Evolutionary conservation across 2,888 invertebrate species (phyloP).

Genomic region (Nipponacmea schrenckii): DNA sequence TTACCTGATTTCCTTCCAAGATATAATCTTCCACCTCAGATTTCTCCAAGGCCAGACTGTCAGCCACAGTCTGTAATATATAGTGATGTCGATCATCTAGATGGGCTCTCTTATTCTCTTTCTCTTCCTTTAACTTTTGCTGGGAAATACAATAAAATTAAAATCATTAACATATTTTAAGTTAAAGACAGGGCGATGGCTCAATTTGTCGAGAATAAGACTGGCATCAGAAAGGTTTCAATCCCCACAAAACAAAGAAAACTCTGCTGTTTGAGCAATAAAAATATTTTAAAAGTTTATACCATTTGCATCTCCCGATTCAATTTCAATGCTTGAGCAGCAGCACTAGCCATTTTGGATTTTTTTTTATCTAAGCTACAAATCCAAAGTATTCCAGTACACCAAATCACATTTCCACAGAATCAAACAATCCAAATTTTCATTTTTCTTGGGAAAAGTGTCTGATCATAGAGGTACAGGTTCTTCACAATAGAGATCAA

Average conservation of each 20-base stretch:
- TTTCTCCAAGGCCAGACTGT: conserved; percentile 63
- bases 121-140: conserved; percentile 68
- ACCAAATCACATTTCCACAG: too few species aligned
- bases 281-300: not conserved
- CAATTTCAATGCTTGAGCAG: conserved; percentile 6
- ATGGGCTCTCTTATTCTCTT: conserved; percentile 65
- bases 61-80: conserved; percentile 65
- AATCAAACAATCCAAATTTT: too few species aligned
- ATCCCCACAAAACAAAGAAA: not conserved
- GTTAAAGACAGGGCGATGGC: not conserved
- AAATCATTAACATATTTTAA: not conserved
- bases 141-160: conserved; percentile 40
- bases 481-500: too few species aligned
- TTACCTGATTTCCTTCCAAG: conserved; percentile 66
- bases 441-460: too few species aligned
- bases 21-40: conserved; percentile 67
- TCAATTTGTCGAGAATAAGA: not conserved
- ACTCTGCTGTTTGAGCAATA: not conserved
- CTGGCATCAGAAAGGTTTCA: not conserved
- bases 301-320: conserved; percentile 20
- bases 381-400: too few species aligned
- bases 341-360: conserved; percentile 3
- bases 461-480: too few species aligned
- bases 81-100: conserved; percentile 66
- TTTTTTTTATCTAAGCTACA: not conserved